Conservation (phyloP, 2,113 vertebrate species). For the Pterocles burchelli region DNA sequence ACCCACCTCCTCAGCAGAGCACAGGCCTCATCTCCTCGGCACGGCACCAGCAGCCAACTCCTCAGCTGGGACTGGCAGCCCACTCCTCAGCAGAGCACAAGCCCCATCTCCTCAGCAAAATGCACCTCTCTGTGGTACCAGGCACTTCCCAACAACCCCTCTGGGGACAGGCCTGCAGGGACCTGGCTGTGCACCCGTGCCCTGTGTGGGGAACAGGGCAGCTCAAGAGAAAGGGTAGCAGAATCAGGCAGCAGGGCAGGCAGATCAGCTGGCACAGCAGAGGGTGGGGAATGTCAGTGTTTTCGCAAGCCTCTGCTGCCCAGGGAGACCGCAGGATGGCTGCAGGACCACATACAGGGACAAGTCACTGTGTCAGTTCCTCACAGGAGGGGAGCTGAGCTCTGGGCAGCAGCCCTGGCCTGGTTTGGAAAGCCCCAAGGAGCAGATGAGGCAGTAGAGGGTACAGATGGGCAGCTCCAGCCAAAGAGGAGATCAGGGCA, state of each 20-base stretch:
- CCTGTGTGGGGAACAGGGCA: accelerated
- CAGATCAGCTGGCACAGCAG: background rate
- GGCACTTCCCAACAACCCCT: background rate
- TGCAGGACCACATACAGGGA: accelerated
- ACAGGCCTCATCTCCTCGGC: background rate
- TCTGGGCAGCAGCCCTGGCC: background rate
- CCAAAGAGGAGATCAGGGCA: background rate
- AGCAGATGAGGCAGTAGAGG: background rate
- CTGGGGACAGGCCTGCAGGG: accelerated
- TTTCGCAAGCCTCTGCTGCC: background rate
- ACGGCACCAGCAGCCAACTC: too few relatives aligned
- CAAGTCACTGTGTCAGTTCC: background rate
- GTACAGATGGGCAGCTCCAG: background rate
- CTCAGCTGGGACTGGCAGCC: background rate
- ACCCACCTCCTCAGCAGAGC: background rate
- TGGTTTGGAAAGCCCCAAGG: background rate
- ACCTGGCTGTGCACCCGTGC: background rate
- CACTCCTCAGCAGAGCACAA: background rate
- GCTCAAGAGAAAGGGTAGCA: background rate
- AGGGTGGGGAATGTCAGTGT: background rate
- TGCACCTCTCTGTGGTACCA: background rate
- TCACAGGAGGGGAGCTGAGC: background rate
- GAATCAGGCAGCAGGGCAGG: background rate
- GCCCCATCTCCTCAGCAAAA: background rate
- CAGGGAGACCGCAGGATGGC: background rate